A percentile compares a stretch with the other conserved stretches of the same genome.
These are phyloP conservation scores for Austrofundulus limnaeus DNA, from an alignment of 2,113 vertebrate genomes.

Conservation along the genomic window DNA sequence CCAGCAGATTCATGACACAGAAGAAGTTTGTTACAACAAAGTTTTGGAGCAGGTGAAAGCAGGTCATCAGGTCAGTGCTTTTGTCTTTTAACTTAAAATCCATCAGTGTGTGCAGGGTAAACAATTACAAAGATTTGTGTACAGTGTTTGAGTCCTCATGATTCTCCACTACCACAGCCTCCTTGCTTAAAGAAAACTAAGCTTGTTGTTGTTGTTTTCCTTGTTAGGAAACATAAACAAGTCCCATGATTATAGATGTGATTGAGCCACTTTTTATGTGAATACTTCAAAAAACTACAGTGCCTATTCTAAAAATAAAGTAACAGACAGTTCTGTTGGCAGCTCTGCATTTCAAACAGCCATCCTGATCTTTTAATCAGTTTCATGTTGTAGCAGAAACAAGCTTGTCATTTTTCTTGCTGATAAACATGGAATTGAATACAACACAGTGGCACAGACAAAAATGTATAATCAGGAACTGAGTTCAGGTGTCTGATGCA, in stretches of 20 bases:
- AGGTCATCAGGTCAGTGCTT: slow-evolving; percentile 88
- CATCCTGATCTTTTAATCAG: background rate
- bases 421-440: background rate
- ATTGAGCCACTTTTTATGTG: background rate
- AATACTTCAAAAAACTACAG: no score
- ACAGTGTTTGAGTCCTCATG: no score
- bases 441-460: background rate
- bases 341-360: background rate
- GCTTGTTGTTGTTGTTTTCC: background rate
- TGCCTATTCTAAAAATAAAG: background rate
- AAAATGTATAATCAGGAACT: no score
- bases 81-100: background rate
- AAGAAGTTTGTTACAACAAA: slow-evolving; percentile 96
- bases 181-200: background rate
- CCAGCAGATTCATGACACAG: slow-evolving; percentile 94
- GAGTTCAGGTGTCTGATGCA: no score
- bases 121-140: no score
- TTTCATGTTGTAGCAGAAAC: background rate
- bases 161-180: no score
- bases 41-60: slow-evolving; percentile 93
- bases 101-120: background rate
- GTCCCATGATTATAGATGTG: background rate
- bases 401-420: background rate
- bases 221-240: background rate
- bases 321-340: background rate